Base-by-base conservation (phyloP, 2,888 invertebrate genomes). In the Luperina testacea region DNA sequence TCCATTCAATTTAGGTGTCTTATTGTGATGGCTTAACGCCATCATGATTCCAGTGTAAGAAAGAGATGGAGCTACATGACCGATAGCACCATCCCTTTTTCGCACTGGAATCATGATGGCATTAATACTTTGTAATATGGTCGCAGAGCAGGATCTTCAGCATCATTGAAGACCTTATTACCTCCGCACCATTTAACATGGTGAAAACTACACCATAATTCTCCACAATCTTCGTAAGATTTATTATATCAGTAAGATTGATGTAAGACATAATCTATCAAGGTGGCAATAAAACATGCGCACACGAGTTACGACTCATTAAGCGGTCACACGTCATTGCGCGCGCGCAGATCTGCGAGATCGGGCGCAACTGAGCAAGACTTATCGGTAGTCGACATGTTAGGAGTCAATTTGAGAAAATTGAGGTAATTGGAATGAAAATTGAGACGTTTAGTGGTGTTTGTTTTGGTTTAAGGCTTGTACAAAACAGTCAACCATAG, bases 321-420 rank as follows among this genome's bases (percentile, higher is more conserved):
- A 88, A 75, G 57, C 71, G 77, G 86, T 86, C 77, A 81, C 84
- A 82, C 77, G 70, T 86, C 88, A 90, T 88, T 87, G 85, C 87
- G 80, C 80, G 64, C n/a, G 78, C 83, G 73, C 77, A 79, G 65
- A 65, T 81, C 75, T 65, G 63, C 70, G 86, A 83, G 76, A 88
- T 83, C 78, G 59, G 71, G 63, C 24, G 75, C 77, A 76, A 74
- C 83, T 81, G 79, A 87, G 81, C 81, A 78, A 74, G 75, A 83
- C 87, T 72, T 82, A 72, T 83, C 81, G 59, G 27, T 61, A 51
- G 57, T 57, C 51, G n/a, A 69, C 64, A 69, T 85, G 72, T 87
- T 85, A 87, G 82, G 77, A 80, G 67, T 69, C 72, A 63, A 71
- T 75, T 76, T 80, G 84, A 75, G 53, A 38, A 64, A 38, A 75